Evolutionary conservation across 2,797 vertebrate genomes (phyloP).

Genomic region (Rousettus madagascariensis): DNA sequence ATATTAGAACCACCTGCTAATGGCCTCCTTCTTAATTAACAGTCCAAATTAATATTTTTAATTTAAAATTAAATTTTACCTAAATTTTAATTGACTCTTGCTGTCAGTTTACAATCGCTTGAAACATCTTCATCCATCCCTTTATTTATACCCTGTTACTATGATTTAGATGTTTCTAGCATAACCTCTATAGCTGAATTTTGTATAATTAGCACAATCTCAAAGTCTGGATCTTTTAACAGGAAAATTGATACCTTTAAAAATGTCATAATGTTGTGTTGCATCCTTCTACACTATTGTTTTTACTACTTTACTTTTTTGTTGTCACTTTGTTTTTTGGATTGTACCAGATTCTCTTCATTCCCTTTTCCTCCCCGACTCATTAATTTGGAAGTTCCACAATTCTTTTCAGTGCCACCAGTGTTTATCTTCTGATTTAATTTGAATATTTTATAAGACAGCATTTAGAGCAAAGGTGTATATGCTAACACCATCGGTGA

Average conservation of each 20-base stretch:
- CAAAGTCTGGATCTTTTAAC: neutral
- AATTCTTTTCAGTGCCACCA: neutral
- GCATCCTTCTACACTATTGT: neutral
- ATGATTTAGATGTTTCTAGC: neutral
- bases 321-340: neutral
- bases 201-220: neutral
- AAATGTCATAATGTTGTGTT: neutral
- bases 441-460: neutral
- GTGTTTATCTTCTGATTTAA: neutral
- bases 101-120: neutral
- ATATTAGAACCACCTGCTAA: neutral
- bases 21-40: neutral
- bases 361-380: neutral
- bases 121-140: neutral
- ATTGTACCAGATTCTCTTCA: neutral
- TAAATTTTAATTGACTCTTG: neutral
- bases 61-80: constrained; percentile 19
- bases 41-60: neutral
- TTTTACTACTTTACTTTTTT: neutral
- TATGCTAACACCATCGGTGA: neutral
- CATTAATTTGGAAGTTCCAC: neutral
- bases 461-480: neutral
- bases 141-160: neutral
- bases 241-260: neutral
- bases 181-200: neutral